A percentile compares a stretch with the other conserved stretches of the same genome.
phyloP scores from a whole-genome alignment of 2,113 vertebrate species.

The Glaucomys volans region DNA sequence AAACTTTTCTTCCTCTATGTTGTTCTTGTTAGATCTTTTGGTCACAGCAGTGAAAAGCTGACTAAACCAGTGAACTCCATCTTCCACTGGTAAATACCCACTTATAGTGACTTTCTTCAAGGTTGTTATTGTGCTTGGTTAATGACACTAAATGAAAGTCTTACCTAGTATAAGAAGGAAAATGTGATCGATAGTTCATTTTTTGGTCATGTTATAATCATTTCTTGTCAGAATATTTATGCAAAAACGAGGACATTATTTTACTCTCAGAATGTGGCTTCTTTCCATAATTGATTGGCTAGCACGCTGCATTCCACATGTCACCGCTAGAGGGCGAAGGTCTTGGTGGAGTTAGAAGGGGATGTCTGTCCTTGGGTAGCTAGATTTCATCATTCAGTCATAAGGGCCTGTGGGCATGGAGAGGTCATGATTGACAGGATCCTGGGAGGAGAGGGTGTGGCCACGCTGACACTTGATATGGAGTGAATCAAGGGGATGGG shows the following conservation, averaged over 20 bases:
- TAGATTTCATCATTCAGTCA: not conserved
- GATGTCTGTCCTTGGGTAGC: not conserved
- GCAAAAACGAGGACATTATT: not conserved
- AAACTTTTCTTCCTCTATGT: too few species aligned
- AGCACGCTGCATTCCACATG: not conserved
- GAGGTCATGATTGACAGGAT: not conserved
- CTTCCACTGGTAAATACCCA: not conserved
- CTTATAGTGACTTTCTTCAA: not conserved
- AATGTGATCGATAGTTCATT: not conserved
- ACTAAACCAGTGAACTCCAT: too few species aligned
- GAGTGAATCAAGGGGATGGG: not conserved
- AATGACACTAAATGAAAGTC: not conserved
- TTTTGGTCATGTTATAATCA: not conserved
- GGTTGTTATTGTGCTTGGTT: not conserved
- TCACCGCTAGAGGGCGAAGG: not conserved
- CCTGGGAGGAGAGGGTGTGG: not conserved
- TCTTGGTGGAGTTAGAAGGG: not conserved
- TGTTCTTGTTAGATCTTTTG: too few species aligned
- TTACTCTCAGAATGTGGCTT: not conserved
- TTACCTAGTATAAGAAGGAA: not conserved
- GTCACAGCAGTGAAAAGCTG: too few species aligned
- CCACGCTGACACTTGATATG: not conserved
- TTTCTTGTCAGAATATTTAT: not conserved
- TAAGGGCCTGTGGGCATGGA: not conserved
- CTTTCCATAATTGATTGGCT: not conserved